Conservation (phyloP, 2,797 vertebrate genomes). For the Pantherophis alleghaniensis region DNA sequence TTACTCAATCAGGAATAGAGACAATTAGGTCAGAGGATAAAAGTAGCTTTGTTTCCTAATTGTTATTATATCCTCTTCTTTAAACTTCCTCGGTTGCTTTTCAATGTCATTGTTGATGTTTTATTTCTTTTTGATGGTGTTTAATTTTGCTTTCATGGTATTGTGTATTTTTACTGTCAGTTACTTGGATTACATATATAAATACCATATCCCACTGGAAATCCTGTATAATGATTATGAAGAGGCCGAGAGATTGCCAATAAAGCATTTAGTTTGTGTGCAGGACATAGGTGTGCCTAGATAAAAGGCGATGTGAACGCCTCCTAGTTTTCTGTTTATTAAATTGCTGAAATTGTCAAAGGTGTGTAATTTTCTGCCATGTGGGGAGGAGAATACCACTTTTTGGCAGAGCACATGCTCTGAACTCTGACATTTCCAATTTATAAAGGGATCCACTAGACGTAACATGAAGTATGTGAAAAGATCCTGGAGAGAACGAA, state of each 20-base stretch:
- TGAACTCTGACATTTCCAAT: neutral
- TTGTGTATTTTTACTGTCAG: neutral
- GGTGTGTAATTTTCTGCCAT: neutral
- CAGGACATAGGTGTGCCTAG: neutral
- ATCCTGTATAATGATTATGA: neutral
- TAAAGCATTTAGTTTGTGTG: neutral
- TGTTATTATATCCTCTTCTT: neutral
- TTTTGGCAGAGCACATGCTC: neutral
- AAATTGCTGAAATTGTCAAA: neutral
- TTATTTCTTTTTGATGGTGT: neutral
- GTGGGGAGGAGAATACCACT: neutral
- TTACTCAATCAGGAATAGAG: neutral
- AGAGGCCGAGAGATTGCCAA: neutral
- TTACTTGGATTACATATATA: neutral
- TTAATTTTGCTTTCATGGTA: neutral
- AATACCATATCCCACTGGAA: neutral
- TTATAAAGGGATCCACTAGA: neutral
- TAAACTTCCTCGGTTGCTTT: neutral
- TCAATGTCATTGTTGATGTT: neutral
- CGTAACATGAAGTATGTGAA: neutral
- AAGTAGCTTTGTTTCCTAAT: neutral
- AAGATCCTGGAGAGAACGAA: neutral
- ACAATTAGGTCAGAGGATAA: neutral
- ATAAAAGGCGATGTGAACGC: neutral
- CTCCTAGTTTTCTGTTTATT: neutral